Percentiles rank a stretch among this genome's conserved stretches.
Evolutionary conservation across 2,888 invertebrate genomes (phyloP).

Genomic region (Caenorhabditis angaria): DNA sequence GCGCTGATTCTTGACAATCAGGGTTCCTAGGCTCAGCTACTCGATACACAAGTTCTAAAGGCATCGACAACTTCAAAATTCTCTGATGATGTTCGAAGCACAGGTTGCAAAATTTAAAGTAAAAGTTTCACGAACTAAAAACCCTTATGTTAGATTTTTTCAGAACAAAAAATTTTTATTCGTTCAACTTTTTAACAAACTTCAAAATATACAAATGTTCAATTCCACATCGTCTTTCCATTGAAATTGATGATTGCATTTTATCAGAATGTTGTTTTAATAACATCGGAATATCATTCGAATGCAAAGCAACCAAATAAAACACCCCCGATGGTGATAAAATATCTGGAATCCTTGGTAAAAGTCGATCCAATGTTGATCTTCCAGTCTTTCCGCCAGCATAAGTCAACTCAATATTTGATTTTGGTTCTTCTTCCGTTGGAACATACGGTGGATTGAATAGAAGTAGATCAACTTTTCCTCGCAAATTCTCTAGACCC

Average conservation of each 20-base stretch:
- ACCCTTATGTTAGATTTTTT: no score
- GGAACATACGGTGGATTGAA: conserved; percentile 99
- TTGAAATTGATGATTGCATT: conserved; percentile 72
- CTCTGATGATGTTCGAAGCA: no score
- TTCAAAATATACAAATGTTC: conserved; percentile 87
- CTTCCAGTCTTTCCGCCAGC: conserved; percentile 76
- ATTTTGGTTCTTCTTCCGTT: conserved; percentile 58
- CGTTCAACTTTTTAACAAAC: conserved; percentile 73
- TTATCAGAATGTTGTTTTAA: conserved; percentile 55
- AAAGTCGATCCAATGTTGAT: conserved; percentile 80
- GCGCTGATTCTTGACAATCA: no score
- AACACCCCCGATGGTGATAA: conserved; percentile 79
- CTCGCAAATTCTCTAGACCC: conserved; percentile 39
- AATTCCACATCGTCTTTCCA: conserved; percentile 83
- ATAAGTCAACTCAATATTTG: conserved; percentile 73
- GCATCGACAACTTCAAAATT: no score
- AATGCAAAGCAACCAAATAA: conserved; percentile 87
- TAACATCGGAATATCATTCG: conserved; percentile 81
- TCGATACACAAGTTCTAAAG: no score
- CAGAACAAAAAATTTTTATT: no score
- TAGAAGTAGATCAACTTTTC: conserved; percentile 82
- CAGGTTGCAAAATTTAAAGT: no score
- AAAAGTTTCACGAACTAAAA: no score
- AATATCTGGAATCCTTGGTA: conserved; percentile 74
- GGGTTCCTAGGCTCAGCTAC: no score